Base-by-base conservation (phyloP, 2,888 invertebrate genomes). In the Gisinianus flammeolus region DNA sequence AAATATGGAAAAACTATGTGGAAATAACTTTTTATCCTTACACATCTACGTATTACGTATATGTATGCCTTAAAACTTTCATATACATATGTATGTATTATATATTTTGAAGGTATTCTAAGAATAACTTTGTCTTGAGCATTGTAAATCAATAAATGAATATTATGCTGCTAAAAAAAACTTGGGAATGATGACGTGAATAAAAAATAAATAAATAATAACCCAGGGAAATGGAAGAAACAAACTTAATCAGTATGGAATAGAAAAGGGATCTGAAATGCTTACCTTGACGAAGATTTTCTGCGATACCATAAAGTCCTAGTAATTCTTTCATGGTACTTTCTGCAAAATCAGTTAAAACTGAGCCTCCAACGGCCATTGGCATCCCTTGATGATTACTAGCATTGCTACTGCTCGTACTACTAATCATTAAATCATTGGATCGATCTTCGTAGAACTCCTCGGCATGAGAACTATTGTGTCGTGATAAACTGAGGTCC, bases 241-340 rank as follows among this genome's bases (percentile, higher is more conserved):
- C 26, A 26, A 62, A n/a, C n/a, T n/a, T n/a, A 3, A 56, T 56
- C n/a, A 12, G 56, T n/a, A 56, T 56, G 56, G 22, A 56, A 22
- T n/a, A n/a, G n/a, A n/a, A n/a, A n/a, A n/a, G n/a, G n/a, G n/a
- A n/a, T n/a, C n/a, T n/a, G n/a, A n/a, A 33, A 44, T 35, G 33
- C 82, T 78, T 81, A 84, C 84, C 84, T 83, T 83, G 83, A 24
- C 83, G 81, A 69, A 83, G 79, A 79, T 83, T 83, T 79, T 84
- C 83, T 67, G 84, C 83, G 58, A 83, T 82, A 30, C 84, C 83
- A 72, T 84, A 84, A 26, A 84, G 79, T 44, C 84, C 82, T 66
- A 84, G 72, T 10, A 84, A 79, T 77, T 84, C 84, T 74, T 84
- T 83, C 83, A 83, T 82, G 44, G 84, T 83, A n/a, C 75, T 80